Evolutionary conservation across 2,797 vertebrate species (phyloP), one percentile per base, ranked within the genome.

Genomic region (Chanos chanos): DNA sequence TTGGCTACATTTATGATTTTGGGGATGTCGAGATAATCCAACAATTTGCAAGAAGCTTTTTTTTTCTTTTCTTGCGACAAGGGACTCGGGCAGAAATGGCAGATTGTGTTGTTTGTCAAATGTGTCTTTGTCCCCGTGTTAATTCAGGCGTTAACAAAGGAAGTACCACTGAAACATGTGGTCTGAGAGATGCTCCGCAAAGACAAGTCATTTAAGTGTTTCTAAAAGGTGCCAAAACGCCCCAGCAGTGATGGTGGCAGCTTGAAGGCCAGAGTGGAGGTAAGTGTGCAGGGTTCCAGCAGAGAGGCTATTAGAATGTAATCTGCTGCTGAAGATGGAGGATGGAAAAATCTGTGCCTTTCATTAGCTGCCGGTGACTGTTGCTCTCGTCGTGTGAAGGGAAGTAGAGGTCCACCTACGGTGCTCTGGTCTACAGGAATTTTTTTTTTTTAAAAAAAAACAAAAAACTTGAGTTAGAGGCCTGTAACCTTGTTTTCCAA

Each of bases 271-370:
- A 10, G n/a, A n/a, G 43, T 25, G 66, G 30, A 48, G 68, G 43
- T 13, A 8, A 6, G 27, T 39, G 36, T 30, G 22, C 24, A 48
- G 57, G 36, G 30, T 34, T 39, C 40, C 21, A 31, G 43, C 25
- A 22, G 25, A 36, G 49, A 71, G 71, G 66, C 50, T 55, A 57
- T 75, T 74, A 52, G 68, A 71, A 54, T 56, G 15, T 28, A 50
- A 74, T 71, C 45, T 62, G 31, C 30, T n/a, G n/a, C n/a, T n/a
- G n/a, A 40, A 37, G 50, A 56, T 48, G 66, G 66, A 69, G n/a
- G n/a, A 72, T 70, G 45, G 55, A 64, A 77, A 71, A 67, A 30
- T 54, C 44, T 22, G 34, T 48, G 56, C 64, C 55, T 76, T 72
- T 62, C 44, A 70, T 55, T 60, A 64, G 64, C 61, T 41, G 28